Percentiles rank a stretch among this genome's conserved stretches.
Evolutionary conservation across 2,797 vertebrate genomes (phyloP).

Genomic region (Syngnathus rostellatus): DNA sequence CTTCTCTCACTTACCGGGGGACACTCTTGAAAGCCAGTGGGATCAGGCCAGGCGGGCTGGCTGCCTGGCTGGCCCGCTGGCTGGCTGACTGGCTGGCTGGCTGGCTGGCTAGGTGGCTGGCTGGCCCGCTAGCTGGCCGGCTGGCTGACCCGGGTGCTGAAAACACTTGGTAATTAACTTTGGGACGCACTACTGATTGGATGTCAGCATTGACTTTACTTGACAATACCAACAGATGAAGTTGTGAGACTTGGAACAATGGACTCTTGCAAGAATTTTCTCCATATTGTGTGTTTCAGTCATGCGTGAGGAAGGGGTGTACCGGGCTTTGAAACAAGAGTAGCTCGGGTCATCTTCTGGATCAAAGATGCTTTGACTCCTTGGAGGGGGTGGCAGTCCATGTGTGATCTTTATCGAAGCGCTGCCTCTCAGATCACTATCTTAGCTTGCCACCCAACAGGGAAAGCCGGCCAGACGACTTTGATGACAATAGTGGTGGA

Average conservation of each 20-base stretch:
- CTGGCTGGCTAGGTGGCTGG: neutral
- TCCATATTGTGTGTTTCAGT: neutral
- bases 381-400: constrained; percentile 60
- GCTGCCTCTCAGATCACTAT: constrained; percentile 72
- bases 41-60: constrained; percentile 20
- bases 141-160: constrained; percentile 9
- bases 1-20: constrained; percentile 31
- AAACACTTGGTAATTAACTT: constrained; percentile 55
- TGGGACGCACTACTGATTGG: constrained; percentile 40
- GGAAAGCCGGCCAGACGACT: constrained; percentile 63
- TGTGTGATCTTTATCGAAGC: constrained; percentile 75
- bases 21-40: constrained; percentile 40
- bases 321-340: constrained; percentile 43
- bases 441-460: constrained; percentile 58
- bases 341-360: constrained; percentile 69
- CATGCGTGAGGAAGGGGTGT: neutral
- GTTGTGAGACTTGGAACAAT: neutral
- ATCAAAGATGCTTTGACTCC: constrained; percentile 76
- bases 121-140: too few species aligned
- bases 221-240: constrained; percentile 36
- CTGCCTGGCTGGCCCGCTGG: too few species aligned
- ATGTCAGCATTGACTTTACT: constrained; percentile 38
- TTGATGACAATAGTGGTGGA: constrained; percentile 66
- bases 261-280: neutral
- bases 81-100: too few species aligned